These are phyloP conservation scores for Vanessa cardui DNA, from an alignment of 2,888 invertebrate species.

Conservation along the genomic window DNA sequence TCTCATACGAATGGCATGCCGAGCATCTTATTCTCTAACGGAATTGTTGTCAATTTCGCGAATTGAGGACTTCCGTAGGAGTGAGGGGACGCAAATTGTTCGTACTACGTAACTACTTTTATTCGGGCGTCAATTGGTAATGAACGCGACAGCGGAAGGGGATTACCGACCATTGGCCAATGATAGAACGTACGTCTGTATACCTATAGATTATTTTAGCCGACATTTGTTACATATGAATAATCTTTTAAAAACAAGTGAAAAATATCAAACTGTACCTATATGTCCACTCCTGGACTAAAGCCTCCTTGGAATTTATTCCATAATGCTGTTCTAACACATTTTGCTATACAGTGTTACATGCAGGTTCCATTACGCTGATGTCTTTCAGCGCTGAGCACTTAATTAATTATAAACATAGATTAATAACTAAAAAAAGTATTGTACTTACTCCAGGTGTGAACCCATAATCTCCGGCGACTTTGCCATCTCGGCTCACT, in stretches of 20 bases:
- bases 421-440: too few species aligned
- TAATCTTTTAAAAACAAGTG: neutral
- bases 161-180: conserved; percentile 31
- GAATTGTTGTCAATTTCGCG: conserved; percentile 64
- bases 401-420: too few species aligned
- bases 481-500: too few species aligned
- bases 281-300: too few species aligned
- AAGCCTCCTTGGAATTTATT: too few species aligned
- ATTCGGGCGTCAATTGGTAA: conserved; percentile 57
- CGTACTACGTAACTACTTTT: conserved; percentile 48
- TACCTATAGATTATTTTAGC: neutral
- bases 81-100: conserved; percentile 62
- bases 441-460: too few species aligned
- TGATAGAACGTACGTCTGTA: conserved; percentile 13
- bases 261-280: too few species aligned
- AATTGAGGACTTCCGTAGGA: conserved; percentile 67
- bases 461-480: too few species aligned
- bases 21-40: conserved; percentile 47
- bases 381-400: too few species aligned
- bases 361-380: too few species aligned
- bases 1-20: conserved; percentile 36
- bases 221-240: neutral
- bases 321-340: too few species aligned
- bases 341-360: too few species aligned
- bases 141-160: conserved; percentile 51